These are phyloP conservation scores for Caenorhabditis becei DNA, from an alignment of 2,888 invertebrate species.

Conservation along the genomic window DNA sequence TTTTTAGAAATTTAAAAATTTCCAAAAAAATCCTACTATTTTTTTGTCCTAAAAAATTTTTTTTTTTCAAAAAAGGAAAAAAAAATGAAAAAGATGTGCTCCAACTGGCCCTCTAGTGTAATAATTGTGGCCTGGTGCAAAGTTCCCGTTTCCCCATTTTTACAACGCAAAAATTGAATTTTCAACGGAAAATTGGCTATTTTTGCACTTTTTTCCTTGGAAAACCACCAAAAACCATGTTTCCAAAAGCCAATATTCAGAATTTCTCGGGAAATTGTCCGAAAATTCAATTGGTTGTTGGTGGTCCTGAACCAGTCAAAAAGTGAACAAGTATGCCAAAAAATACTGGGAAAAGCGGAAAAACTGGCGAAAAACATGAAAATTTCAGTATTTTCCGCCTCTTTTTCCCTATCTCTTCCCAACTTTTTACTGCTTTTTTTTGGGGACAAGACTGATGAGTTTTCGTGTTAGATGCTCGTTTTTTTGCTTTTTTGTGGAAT, in stretches of 20 bases:
- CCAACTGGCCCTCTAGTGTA: too few relatives aligned
- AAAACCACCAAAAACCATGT: too few relatives aligned
- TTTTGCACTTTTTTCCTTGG: too few relatives aligned
- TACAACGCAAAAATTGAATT: slow-evolving; percentile 1
- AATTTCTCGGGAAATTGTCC: not conserved
- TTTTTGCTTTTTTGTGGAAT: not conserved
- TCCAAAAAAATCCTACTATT: too few relatives aligned
- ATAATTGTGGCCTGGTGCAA: not conserved
- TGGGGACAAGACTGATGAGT: not conserved
- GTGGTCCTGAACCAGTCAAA: not conserved
- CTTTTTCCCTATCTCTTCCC: slow-evolving; percentile 4
- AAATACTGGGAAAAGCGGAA: slow-evolving; percentile 6
- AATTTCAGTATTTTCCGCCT: slow-evolving; percentile 16
- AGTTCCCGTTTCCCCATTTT: slow-evolving; percentile 12
- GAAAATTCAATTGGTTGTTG: not conserved
- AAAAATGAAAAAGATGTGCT: not conserved
- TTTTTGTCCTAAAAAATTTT: too few relatives aligned
- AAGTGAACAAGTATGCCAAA: not conserved
- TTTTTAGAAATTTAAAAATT: too few relatives aligned
- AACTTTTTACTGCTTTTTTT: too few relatives aligned
- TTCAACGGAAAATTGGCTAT: too few relatives aligned
- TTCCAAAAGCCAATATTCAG: too few relatives aligned
- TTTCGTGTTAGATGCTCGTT: not conserved
- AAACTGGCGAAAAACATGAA: slow-evolving; percentile 19
- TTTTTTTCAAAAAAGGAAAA: too few relatives aligned